Evolutionary conservation across 2,888 invertebrate species (phyloP).

Genomic region (Drosophila hamatofila): DNA sequence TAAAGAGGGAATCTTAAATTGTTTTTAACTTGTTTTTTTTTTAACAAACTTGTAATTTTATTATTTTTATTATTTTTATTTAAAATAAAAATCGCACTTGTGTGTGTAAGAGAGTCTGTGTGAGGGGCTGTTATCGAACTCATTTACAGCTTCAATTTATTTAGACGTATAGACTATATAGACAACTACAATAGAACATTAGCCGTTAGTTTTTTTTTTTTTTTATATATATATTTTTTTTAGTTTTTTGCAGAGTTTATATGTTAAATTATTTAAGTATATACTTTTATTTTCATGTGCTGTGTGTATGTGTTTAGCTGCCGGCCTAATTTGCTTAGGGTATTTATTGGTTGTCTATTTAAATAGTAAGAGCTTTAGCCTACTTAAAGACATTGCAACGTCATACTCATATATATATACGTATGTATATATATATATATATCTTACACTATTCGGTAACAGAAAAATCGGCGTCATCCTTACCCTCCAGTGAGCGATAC

Average conservation of each 20-base stretch:
- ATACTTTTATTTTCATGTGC: constrained; percentile 54
- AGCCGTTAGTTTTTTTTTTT: constrained; percentile 42
- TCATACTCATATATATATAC: constrained; percentile 30
- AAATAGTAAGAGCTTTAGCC: constrained; percentile 63
- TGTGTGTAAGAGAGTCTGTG: constrained; percentile 19
- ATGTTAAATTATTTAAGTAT: constrained; percentile 69
- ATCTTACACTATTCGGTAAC: constrained; percentile 77
- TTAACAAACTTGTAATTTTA: constrained; percentile 42
- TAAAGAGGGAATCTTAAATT: constrained; percentile 22
- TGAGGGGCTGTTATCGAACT: constrained; percentile 46
- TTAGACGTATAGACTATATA: constrained; percentile 48
- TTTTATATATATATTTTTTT: constrained; percentile 2
- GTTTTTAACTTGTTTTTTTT: not conserved
- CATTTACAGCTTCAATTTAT: constrained; percentile 47
- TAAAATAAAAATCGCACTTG: constrained; percentile 62
- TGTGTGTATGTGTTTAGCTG: constrained; percentile 28
- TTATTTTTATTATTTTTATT: constrained; percentile 61
- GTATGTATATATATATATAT: constrained; percentile 42
- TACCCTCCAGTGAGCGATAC: constrained; percentile 85
- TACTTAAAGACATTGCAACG: constrained; percentile 46
- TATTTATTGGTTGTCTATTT: constrained; percentile 40
- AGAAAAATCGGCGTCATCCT: constrained; percentile 83
- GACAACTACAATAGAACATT: constrained; percentile 68
- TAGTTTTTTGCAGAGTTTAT: constrained; percentile 43
- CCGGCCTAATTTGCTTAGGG: constrained; percentile 34